Conservation (phyloP, 1,140 invertebrate genomes). For the Cecropterus lyciades region DNA sequence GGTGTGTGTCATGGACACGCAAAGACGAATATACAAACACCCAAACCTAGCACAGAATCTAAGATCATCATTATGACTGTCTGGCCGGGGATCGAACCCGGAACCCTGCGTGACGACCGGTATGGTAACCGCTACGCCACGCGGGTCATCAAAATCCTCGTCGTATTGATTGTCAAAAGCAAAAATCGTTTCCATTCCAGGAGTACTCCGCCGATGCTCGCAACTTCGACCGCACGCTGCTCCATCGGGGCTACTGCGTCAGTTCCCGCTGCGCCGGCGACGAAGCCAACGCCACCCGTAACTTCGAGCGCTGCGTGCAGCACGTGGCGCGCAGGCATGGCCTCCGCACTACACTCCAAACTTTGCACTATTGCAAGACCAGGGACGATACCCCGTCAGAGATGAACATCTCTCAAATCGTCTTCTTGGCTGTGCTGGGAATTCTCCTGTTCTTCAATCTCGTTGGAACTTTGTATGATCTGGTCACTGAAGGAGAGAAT, state of each 20-base stretch:
- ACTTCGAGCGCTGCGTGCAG: conserved; percentile 47
- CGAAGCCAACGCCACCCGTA: conserved; percentile 16
- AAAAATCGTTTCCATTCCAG: conserved; percentile 13
- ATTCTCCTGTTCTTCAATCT: conserved; percentile 47
- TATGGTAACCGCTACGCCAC: too few species aligned
- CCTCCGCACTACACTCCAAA: conserved; percentile 37
- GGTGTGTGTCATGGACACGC: too few species aligned
- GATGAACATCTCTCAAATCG: conserved; percentile 37
- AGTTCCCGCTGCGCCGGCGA: conserved; percentile 32
- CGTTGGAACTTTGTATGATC: conserved; percentile 55
- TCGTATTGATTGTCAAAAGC: too few species aligned
- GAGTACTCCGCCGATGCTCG: conserved; percentile 37
- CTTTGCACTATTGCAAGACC: conserved; percentile 44
- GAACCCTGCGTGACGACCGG: too few species aligned
- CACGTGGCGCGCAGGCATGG: conserved; percentile 38
- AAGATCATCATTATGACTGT: too few species aligned
- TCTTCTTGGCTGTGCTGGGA: conserved; percentile 41
- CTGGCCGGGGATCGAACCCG: too few species aligned
- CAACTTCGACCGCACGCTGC: conserved; percentile 46
- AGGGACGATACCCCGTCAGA: conserved; percentile 19
- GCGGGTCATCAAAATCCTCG: too few species aligned
- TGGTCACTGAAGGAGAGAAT: conserved; percentile 28
- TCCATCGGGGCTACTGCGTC: conserved; percentile 49
- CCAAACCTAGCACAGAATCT: too few species aligned
- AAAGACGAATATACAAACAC: too few species aligned